phyloP scores from a whole-genome alignment of 2,113 vertebrate genomes.

The Ia io region DNA sequence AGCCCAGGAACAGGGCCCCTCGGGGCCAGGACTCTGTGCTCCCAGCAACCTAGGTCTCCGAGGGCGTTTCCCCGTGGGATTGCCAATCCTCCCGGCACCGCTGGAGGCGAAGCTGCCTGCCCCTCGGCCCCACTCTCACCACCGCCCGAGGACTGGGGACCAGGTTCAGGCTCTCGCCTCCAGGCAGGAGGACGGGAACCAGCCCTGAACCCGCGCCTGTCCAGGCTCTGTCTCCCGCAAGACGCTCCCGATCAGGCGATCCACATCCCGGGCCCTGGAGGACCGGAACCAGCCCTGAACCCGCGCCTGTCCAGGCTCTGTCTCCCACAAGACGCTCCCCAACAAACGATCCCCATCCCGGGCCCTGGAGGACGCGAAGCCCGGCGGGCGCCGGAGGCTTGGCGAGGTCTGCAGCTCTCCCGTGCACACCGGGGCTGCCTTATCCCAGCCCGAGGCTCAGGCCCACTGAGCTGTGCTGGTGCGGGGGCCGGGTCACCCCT shows the following conservation, averaged over 20 bases:
- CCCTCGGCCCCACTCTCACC: not conserved
- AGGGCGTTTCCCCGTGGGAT: fast-evolving
- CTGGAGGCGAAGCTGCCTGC: fast-evolving
- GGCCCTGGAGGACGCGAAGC: too few species aligned
- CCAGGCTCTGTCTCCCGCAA: not conserved
- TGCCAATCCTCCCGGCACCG: fast-evolving
- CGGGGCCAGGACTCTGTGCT: too few species aligned
- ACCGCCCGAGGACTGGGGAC: too few species aligned
- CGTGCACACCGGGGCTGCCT: fast-evolving
- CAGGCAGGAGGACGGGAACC: not conserved
- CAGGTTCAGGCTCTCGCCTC: too few species aligned
- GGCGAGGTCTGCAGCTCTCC: not conserved
- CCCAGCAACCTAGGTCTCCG: too few species aligned
- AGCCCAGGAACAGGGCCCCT: too few species aligned
- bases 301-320: too few species aligned
- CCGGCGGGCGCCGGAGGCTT: too few species aligned
- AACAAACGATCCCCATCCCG: too few species aligned
- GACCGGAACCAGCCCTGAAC: too few species aligned
- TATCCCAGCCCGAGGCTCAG: fast-evolving
- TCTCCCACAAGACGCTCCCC: too few species aligned
- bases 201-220: fast-evolving
- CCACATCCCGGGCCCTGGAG: fast-evolving
- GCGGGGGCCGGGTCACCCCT: not conserved
- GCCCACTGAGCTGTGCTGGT: fast-evolving
- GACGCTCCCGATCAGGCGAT: fast-evolving